Evolutionary conservation across 1,140 invertebrate species (phyloP).

Genomic region (Micrasema longulum): DNA sequence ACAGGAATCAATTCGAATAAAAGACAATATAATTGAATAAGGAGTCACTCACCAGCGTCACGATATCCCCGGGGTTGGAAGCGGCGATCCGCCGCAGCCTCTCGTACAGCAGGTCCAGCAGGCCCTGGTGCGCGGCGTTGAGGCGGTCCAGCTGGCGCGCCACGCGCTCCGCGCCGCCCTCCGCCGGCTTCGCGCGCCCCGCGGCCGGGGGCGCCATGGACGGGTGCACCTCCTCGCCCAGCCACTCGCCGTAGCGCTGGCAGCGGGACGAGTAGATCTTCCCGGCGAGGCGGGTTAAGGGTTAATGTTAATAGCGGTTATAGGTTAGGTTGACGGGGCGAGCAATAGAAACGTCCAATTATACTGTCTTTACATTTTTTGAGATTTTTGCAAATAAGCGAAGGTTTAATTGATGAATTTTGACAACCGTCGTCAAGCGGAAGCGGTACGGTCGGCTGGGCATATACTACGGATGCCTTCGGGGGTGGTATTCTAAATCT

Average conservation of each 20-base stretch:
- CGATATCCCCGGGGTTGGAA: constrained; percentile 71
- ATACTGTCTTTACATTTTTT: too few relatives aligned
- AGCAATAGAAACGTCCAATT: too few relatives aligned
- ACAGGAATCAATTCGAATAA: not conserved
- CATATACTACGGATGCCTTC: too few relatives aligned
- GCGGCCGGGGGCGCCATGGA: constrained; percentile 71
- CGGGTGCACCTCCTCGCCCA: constrained; percentile 89
- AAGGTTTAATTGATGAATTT: too few relatives aligned
- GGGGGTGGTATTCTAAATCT: too few relatives aligned
- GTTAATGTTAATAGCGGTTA: constrained; percentile 33
- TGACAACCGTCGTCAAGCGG: too few relatives aligned
- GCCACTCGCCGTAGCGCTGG: constrained; percentile 87
- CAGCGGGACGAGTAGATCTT: constrained; percentile 88
- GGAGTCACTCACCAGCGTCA: constrained; percentile 73
- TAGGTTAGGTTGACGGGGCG: not conserved
- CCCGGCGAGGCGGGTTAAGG: constrained; percentile 9
- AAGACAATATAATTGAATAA: constrained; percentile 45
- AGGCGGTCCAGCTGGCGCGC: constrained; percentile 87
- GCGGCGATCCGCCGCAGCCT: constrained; percentile 71
- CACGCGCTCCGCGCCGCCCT: constrained; percentile 81
- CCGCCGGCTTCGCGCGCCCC: constrained; percentile 61
- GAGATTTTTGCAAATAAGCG: too few relatives aligned
- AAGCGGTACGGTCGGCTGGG: too few relatives aligned
- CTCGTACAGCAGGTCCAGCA: constrained; percentile 80
- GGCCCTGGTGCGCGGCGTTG: constrained; percentile 83